Base-by-base conservation (phyloP, 2,113 vertebrate species). In the Heterochromis multidens region DNA sequence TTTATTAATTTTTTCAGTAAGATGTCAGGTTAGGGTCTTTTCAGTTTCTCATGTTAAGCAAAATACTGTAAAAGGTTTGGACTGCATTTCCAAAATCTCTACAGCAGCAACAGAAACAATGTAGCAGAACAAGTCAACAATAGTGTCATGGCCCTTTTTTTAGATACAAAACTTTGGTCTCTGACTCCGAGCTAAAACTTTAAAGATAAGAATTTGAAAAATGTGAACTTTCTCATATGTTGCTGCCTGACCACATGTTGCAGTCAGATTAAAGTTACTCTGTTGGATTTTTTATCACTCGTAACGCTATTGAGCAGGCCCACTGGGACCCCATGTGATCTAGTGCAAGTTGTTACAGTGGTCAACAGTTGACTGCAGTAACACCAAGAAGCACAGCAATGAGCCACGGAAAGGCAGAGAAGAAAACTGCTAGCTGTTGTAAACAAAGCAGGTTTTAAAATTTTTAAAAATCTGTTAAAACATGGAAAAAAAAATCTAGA, bases 291-390 rank as follows among this genome's bases (percentile, higher is more conserved):
- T 29, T 29, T 40, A 49, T 16, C 67, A 31, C 17, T 11, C 21
- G 43, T 72, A 29, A 25, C 3, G 6, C 43, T 21, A 27, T 27
- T 2, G 23, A 52, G 67, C 67, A 72, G 16, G 40, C 5, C 12
- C 43, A 46, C 12, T 6, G 4, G 37, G 65, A 7, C 3, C 17
- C 49, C 19, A 8, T 21, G 21, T 9, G 52, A 74, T 49, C 0
- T 0, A 21, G 3, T 29, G 16, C 9, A 1, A 17, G 27, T 1
- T 1, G 43, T 29, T 72, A 14, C 14, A 17, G 5, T 17, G 27
- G 10, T 29, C 19, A 49, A 4, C 7, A 43, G 40, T 5, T 49
- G 65, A 70, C 23, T 1, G 65, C 16, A 72, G 40, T 27, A 17
- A 3, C 40, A 72, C 40, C 27, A 49, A 16, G 25, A 49, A 2